phyloP scores from a whole-genome alignment of 1,140 invertebrate species.

The Leguminivora glycinivorella region DNA sequence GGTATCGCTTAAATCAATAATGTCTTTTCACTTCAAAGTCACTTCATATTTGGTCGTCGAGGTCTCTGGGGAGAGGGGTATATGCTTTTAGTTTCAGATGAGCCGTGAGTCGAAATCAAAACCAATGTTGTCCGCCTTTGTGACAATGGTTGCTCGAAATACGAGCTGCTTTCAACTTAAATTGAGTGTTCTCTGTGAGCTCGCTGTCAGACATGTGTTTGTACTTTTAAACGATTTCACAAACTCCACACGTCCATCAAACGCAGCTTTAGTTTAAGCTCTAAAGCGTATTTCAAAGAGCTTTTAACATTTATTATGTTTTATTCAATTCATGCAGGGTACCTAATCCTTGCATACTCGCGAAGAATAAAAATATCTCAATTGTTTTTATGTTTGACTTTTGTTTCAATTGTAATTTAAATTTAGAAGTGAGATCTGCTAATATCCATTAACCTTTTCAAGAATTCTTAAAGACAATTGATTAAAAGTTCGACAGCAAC shows the following conservation, averaged over 20 bases:
- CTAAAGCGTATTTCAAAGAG: background rate
- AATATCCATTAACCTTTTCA: background rate
- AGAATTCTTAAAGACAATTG: background rate
- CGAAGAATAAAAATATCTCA: background rate
- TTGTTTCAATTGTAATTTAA: background rate
- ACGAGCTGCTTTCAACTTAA: background rate
- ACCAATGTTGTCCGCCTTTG: background rate
- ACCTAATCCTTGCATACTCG: background rate
- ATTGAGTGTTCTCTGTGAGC: background rate
- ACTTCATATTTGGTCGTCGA: conserved; percentile 55
- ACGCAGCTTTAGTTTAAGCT: background rate
- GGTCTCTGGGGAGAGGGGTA: conserved; percentile 45
- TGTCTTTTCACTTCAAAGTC: conserved; percentile 30
- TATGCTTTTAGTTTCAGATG: conserved; percentile 20
- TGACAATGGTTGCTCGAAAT: background rate
- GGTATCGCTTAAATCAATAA: conserved; percentile 42
- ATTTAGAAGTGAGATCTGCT: background rate
- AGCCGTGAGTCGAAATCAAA: conserved; percentile 16
- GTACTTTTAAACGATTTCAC: background rate
- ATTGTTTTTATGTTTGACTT: background rate
- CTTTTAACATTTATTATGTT: background rate
- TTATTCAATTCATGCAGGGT: background rate
- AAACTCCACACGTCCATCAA: background rate
- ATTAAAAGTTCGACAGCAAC: background rate
- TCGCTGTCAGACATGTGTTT: background rate